Conservation (phyloP, 2,888 invertebrate species). For the Rhabditoides inermis region DNA sequence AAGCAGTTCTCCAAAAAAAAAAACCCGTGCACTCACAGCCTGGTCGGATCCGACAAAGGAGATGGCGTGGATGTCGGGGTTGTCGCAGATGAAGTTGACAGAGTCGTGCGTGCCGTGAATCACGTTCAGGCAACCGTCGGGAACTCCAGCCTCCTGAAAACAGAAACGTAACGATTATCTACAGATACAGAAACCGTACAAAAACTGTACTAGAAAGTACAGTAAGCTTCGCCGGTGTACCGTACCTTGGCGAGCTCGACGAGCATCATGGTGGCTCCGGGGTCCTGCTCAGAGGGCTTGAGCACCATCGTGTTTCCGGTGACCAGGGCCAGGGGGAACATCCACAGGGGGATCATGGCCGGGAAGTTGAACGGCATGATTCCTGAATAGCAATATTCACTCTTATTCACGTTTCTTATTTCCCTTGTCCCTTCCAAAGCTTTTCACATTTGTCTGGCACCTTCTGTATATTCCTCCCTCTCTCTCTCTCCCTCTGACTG, state of each 20-base stretch:
- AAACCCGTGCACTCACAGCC: slow-evolving; percentile 69
- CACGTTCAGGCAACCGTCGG: slow-evolving; percentile 86
- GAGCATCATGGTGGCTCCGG: slow-evolving; percentile 87
- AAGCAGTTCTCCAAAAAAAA: neutral
- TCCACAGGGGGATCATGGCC: slow-evolving; percentile 98
- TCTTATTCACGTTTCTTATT: too few species aligned
- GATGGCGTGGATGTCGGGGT: slow-evolving; percentile 87
- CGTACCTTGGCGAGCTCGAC: slow-evolving; percentile 71
- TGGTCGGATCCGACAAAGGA: slow-evolving; percentile 96
- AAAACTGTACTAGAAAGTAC: too few species aligned
- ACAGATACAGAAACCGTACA: too few species aligned
- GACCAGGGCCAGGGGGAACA: slow-evolving; percentile 65
- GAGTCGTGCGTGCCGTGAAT: slow-evolving; percentile 88
- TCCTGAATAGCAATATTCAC: too few species aligned
- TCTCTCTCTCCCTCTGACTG: slow-evolving; percentile 64
- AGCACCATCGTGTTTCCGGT: slow-evolving; percentile 90
- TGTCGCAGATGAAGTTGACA: slow-evolving; percentile 93
- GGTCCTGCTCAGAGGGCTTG: slow-evolving; percentile 93
- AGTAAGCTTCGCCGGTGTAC: too few species aligned
- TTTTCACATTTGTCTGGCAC: too few species aligned
- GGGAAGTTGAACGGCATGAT: slow-evolving; percentile 59
- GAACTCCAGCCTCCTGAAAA: slow-evolving; percentile 91
- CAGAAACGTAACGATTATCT: too few species aligned
- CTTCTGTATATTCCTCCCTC: neutral
- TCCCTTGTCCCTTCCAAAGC: too few species aligned